Percentiles rank a stretch among this genome's conserved stretches.
Conservation (phyloP, 2,888 invertebrate genomes). For the Lepidocyrtinus sp. region DNA sequence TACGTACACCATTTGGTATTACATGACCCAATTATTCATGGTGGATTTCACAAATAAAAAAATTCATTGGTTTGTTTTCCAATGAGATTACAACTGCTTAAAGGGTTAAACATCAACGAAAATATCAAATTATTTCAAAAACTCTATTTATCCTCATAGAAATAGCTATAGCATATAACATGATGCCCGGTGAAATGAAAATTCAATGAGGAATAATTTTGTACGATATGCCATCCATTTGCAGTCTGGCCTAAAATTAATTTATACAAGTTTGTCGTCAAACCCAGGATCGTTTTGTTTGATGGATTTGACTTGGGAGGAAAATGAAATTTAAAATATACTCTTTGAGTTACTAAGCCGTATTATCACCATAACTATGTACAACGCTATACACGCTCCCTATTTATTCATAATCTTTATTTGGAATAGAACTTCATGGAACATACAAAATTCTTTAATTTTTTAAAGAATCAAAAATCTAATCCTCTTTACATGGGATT, state of each 20-base stretch:
- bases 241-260: too few species aligned
- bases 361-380: background rate
- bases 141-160: too few species aligned
- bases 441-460: background rate
- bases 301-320: background rate
- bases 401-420: background rate
- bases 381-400: background rate
- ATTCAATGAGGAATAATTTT: too few species aligned
- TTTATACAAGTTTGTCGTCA: background rate
- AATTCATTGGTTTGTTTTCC: too few species aligned
- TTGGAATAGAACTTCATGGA: background rate
- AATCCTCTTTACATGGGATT: conserved; percentile 59
- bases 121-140: too few species aligned
- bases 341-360: background rate
- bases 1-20: too few species aligned
- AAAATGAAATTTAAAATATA: background rate
- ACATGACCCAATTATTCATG: background rate
- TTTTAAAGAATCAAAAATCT: background rate
- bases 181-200: too few species aligned
- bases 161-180: too few species aligned
- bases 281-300: background rate
- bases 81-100: too few species aligned
- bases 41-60: background rate
- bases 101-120: too few species aligned
- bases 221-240: too few species aligned